Conservation (phyloP, 2,113 vertebrate species). For the Pholis gunnellus region DNA sequence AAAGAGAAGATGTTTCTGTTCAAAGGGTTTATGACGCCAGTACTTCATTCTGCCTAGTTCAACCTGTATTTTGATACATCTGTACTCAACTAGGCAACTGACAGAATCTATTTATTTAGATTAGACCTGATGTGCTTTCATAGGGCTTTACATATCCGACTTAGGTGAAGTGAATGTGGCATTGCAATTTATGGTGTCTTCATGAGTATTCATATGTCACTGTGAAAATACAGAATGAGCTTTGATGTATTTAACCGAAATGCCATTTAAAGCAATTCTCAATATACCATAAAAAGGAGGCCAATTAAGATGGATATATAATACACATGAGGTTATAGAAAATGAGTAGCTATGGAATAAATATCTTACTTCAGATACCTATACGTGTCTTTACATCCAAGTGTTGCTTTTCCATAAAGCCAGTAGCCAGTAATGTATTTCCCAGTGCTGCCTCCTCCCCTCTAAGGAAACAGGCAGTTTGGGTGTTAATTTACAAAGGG, state of each 20-base stretch:
- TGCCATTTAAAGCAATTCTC: constrained; percentile 11
- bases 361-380: constrained; percentile 17
- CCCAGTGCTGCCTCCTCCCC: background rate
- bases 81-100: constrained; percentile 15
- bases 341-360: background rate
- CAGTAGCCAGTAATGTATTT: background rate
- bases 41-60: background rate
- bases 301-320: constrained; percentile 17
- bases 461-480: background rate
- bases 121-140: constrained; percentile 18
- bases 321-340: constrained; percentile 15
- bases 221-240: constrained; percentile 3
- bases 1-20: constrained; percentile 21
- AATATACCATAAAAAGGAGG: background rate
- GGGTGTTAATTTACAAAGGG: background rate
- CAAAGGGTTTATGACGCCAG: background rate
- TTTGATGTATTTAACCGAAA: constrained; percentile 19
- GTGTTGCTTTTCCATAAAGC: background rate
- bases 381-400: constrained; percentile 19
- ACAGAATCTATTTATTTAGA: constrained; percentile 28
- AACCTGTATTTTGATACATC: constrained; percentile 7
- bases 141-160: constrained; percentile 37
- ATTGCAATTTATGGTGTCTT: constrained; percentile 26
- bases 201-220: constrained; percentile 3
- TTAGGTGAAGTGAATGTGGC: constrained; percentile 59